Evolutionary conservation across 1,140 invertebrate species (phyloP), one percentile per base, ranked within the genome.

Genomic region (Bombus confusus): DNA sequence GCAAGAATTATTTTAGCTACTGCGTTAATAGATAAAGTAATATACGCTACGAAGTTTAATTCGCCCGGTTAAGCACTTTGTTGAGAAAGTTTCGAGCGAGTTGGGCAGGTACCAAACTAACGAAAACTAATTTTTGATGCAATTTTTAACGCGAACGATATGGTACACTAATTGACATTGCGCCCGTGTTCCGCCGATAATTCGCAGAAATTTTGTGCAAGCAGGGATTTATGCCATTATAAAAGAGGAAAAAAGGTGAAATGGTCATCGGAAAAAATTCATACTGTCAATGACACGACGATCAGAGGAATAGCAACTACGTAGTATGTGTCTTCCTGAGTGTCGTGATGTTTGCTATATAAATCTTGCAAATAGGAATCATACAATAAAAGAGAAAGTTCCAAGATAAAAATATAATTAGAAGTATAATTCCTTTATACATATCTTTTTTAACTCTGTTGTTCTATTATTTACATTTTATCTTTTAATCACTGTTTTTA

Each of bases 131-230:
- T 47, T 47, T 69, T 68, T 47, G 52, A 69, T 43, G 77, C 3
- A 62, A 64, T 77, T 77, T 77, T 66, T 64, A 43, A 9, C 31
- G 22, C 41, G n/a, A 31, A 47, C 62, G 62, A 79, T 79, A 68
- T 10, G 25, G 5, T 10, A 1, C 13, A 12, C 28, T 80, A 69
- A 52, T 52, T 79, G 34, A 79, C 34, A 79, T 47, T 13, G 13
- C 22, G 28, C 0, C 4, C 39, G 41, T 13, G 31, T 79, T 79
- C 22, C 25, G 13, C 1, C 15, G 9, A 28, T 69, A 69, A 80
- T n/a, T 80, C 31, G 25, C 25, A 18, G 15, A 64, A 41, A 77
- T 77, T 64, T 62, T n/a, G 34, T n/a, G 9, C 34, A 34, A 22
- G 31, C 13, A 31, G 2, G 6, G 15, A 52, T 80, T 80, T 25